Evolutionary conservation across 2,888 invertebrate species (phyloP).

Genomic region (Girardia tigrina): DNA sequence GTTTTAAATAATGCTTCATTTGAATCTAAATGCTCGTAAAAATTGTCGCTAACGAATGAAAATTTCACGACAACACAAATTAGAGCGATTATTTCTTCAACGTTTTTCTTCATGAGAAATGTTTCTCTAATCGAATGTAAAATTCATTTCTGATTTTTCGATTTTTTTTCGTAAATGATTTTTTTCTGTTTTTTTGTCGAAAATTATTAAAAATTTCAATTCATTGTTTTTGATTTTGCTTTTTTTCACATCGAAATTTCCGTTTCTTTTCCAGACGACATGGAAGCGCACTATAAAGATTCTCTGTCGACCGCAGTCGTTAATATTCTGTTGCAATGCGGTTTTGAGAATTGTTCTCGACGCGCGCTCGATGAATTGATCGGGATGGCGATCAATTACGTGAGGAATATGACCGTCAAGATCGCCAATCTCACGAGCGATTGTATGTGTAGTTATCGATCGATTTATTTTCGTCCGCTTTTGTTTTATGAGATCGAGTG

Average conservation of each 20-base stretch:
- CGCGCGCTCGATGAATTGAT: slow-evolving; percentile 9
- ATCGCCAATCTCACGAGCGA: not conserved
- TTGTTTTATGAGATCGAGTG: no score
- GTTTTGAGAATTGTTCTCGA: slow-evolving; percentile 15
- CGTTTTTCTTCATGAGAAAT: not conserved
- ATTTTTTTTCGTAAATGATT: not conserved
- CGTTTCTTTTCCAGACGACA: no score
- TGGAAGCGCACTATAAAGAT: slow-evolving; percentile 4
- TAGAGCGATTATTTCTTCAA: not conserved
- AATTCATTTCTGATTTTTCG: not conserved
- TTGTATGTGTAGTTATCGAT: no score
- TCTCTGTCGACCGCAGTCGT: not conserved
- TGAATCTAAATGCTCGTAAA: not conserved
- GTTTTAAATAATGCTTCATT: not conserved
- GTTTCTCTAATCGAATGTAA: slow-evolving; percentile 16
- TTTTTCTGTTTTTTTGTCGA: not conserved
- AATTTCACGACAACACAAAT: not conserved
- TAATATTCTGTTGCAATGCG: slow-evolving; percentile 3
- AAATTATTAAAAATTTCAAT: not conserved
- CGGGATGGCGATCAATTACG: not conserved
- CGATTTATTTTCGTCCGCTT: no score
- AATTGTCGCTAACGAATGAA: slow-evolving; percentile 18
- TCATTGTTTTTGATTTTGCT: not conserved
- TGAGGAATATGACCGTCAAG: not conserved
- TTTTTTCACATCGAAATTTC: no score